Percentiles rank a stretch among this genome's conserved stretches.
These are phyloP conservation scores for Chaitophorus viminalis DNA, from an alignment of 2,888 invertebrate genomes.

Conservation along the genomic window DNA sequence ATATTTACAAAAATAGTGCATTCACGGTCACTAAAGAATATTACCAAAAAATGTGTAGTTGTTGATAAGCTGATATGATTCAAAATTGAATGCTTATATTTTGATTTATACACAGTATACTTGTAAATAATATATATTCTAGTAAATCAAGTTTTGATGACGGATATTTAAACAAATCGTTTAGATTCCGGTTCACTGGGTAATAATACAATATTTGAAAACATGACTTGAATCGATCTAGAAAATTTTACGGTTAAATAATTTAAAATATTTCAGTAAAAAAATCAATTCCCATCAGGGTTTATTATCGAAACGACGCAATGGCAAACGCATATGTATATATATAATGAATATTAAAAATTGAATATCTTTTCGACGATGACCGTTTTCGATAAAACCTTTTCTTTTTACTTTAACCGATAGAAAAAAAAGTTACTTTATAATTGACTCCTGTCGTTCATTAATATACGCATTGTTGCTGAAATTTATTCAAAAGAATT, in stretches of 20 bases:
- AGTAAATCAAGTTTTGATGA: background rate
- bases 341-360: background rate
- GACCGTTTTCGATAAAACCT: background rate
- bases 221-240: background rate
- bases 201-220: background rate
- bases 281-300: background rate
- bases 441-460: constrained; percentile 21
- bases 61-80: background rate
- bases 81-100: background rate
- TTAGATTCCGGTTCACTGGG: background rate
- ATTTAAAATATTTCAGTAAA: background rate
- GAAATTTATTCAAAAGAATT: constrained; percentile 24
- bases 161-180: background rate
- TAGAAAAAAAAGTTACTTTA: background rate
- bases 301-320: background rate
- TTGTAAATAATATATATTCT: background rate
- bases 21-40: background rate
- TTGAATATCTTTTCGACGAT: background rate
- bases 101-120: background rate
- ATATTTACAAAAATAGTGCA: background rate
- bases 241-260: background rate
- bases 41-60: background rate
- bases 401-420: background rate
- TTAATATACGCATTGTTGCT: constrained; percentile 1
- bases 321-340: background rate